Base-by-base conservation (phyloP, 2,888 invertebrate genomes). In the Drosophila limbata region DNA sequence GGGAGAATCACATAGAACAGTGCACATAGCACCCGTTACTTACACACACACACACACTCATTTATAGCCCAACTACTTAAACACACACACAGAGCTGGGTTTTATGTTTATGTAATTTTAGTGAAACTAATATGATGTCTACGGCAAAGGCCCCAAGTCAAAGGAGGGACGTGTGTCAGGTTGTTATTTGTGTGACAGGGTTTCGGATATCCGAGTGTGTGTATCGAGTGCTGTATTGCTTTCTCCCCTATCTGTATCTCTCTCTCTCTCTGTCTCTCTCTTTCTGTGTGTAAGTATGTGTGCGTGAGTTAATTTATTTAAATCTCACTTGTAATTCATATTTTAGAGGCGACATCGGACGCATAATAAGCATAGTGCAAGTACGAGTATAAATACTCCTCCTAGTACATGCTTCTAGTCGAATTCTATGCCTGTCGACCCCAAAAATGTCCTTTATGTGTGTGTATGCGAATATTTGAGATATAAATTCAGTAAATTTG, bases 261-360 rank as follows among this genome's bases (percentile, higher is more conserved):
- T 62, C 68, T 56, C 2, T 13, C 33, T 53, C 11, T 19, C n/a
- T 25, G 13, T 33, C 4, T 40, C 11, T 25, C 2, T 47, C 9
- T 48, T 5, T 15, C 1, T 19, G 31, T 59, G 19, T 35, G 11
- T 62, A 33, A 31, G 45, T 52, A 42, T 63, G 64, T 79, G 76
- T 80, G 72, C 56, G 76, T 76, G 60, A 64, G 80, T 70, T 84
- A 84, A 84, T 84, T 84, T 85, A 85, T 85, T 85, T 84, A 84
- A 85, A 84, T 84, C 82, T 77, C 70, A 73, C 82, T 81, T 84
- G 86, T 86, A 85, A 86, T 86, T 84, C 86, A 86, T 82, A 84
- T 86, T 84, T 84, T 71, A 72, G 67, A 69, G 61, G 66, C 70
- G 64, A 80, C 81, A 73, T 73, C 52, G 69, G 53, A 40, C 64